Evolutionary conservation across 2,113 vertebrate genomes (phyloP).

Genomic region (Calyptomena viridis): DNA sequence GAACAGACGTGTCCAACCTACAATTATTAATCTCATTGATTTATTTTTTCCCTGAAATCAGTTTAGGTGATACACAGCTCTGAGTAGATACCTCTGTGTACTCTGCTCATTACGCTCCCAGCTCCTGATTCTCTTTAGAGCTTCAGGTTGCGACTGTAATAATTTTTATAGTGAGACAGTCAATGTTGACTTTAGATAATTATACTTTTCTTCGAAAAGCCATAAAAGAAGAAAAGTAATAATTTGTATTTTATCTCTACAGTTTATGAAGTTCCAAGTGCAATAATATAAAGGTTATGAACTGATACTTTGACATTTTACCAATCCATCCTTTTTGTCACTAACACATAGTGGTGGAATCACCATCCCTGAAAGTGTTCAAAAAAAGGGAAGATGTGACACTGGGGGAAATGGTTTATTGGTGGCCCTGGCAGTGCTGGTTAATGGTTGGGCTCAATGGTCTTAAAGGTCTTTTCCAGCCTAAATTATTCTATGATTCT

Average conservation of each 20-base stretch:
- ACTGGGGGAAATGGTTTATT: background rate
- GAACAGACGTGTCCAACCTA: fast-evolving
- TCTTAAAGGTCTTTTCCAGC: background rate
- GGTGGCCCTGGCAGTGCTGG: background rate
- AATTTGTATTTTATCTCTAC: background rate
- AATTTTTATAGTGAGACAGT: background rate
- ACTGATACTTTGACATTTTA: background rate
- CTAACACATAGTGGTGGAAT: background rate
- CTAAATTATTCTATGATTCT: background rate
- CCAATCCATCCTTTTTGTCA: background rate
- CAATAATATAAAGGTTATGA: background rate
- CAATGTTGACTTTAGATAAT: background rate
- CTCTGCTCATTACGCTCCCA: background rate
- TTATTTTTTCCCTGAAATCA: background rate
- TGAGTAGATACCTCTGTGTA: background rate
- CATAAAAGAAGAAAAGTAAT: background rate
- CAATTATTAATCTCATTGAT: background rate
- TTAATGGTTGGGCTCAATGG: background rate
- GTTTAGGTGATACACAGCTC: background rate
- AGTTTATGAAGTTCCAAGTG: background rate
- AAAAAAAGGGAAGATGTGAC: background rate
- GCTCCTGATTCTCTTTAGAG: background rate
- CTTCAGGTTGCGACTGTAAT: background rate
- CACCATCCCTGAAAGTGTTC: background rate
- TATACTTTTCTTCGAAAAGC: background rate